Evolutionary conservation across 2,888 invertebrate genomes (phyloP), one percentile per base, ranked within the genome.

Genomic region (Pemphredon lugubris): DNA sequence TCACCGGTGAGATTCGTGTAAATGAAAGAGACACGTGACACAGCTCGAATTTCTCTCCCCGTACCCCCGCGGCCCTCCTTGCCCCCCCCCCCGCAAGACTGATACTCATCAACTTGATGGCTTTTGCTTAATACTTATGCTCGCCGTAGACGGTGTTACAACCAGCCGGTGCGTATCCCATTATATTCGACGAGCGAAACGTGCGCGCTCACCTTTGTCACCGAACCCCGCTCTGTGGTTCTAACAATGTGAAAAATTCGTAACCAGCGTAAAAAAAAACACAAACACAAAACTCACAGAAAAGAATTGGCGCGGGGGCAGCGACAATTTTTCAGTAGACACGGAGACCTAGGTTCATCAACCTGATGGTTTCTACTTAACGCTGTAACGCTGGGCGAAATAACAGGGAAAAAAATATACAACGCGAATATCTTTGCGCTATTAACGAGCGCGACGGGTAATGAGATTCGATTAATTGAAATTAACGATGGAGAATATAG

Each of bases 31-130:
- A 3, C 4, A 26, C 26, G 7, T 5, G 26, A 57, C 57, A 54
- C 73, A 74, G 69, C 76, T 57, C 59, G 63, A 66, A 67, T 74
- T 75, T 68, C 58, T 68, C 55, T 53, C 55, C 20, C 34, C 21
- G n/a, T n/a, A n/a, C n/a, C n/a, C n/a, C n/a, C 57, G 51, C 73
- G 73, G 69, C 76, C 54, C 59, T 61, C 63, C 65, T 74, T 75
- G 66, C 58, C 67, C 55, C 50, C 55, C 20, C 34, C 21, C 26
- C 26, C 4, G 26, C 4, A 26, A 71, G 67, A 55, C 71, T 51
- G 55, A 71, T 71, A 53, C 68, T 73, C 80, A 79, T 83, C 81
- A 79, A 69, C 47, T 54, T 75, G 82, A 81, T 82, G 73, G 82
- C 73, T 73, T 77, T 75, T 82, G 78, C 75, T 82, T 75, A 77